A percentile compares a stretch with the other conserved stretches of the same genome.
Conservation (phyloP, 2,888 invertebrate species). For the Archaeoteleia sp. region DNA sequence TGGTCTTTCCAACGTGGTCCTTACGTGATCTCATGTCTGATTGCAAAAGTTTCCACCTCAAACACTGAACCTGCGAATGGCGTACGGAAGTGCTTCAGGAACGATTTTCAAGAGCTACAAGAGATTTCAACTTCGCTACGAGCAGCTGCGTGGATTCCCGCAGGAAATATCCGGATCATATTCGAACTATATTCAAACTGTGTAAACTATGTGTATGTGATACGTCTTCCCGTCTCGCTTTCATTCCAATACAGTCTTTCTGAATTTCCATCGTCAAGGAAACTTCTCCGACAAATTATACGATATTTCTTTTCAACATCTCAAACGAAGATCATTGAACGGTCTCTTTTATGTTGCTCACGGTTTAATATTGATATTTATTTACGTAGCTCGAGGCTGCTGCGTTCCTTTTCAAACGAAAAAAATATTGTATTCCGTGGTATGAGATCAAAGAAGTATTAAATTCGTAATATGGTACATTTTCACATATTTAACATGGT, state of each 20-base stretch:
- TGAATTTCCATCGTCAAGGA: slow-evolving; percentile 3
- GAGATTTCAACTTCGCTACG: slow-evolving; percentile 27
- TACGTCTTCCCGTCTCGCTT: background rate
- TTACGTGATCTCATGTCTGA: slow-evolving; percentile 44
- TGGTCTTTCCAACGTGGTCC: slow-evolving; percentile 28
- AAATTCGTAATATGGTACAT: too few species aligned
- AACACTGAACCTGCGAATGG: slow-evolving; percentile 29
- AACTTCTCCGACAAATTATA: background rate
- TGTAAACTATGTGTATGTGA: slow-evolving; percentile 18
- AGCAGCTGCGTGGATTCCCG: slow-evolving; percentile 42
- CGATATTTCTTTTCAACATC: slow-evolving; percentile 1
- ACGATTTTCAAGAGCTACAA: slow-evolving; percentile 34
- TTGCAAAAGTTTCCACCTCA: slow-evolving; percentile 41
- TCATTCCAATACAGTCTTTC: slow-evolving; percentile 19
- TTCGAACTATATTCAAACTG: slow-evolving; percentile 36
- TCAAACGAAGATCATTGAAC: too few species aligned
- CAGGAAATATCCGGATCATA: slow-evolving; percentile 36
- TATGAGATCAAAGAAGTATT: too few species aligned
- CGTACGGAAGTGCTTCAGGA: slow-evolving; percentile 25
- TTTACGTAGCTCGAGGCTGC: too few species aligned
- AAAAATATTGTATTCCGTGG: too few species aligned
- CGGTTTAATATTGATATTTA: background rate
- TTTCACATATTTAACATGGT: too few species aligned
- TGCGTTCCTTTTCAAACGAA: too few species aligned
- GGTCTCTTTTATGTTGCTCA: background rate